Evolutionary conservation across 1,140 invertebrate genomes (phyloP), one percentile per base, ranked within the genome.

Genomic region (Zaprionus inermis): DNA sequence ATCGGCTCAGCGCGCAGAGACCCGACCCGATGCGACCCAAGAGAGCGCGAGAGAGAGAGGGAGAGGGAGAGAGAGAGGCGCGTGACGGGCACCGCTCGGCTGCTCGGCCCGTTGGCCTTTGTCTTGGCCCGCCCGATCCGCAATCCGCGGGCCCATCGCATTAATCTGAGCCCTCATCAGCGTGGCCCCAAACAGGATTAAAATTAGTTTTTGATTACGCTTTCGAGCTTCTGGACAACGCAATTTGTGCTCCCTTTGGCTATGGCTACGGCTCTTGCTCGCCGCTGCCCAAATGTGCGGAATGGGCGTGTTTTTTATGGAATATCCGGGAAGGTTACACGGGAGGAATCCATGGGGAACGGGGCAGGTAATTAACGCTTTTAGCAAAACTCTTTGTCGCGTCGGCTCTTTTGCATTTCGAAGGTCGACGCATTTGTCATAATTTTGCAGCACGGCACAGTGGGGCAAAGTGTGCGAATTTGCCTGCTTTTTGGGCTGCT

Each of bases 121-220:
- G 63, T 14, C 12, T 60, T 46, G 12, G 14, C 20, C 38, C 38
- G 6, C 38, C 22, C 44, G 10, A 46, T 59, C 64, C 44, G n/a
- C 22, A 72, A 46, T 59, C 64, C 44, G n/a, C 22, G 76, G 72
- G 60, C 75, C 56, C 72, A 49, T 68, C 68, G 78, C 64, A 77
- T 81, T 81, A 81, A 80, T 79, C 76, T 81, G 79, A 82, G 80
- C 79, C 79, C 79, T 82, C 79, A 82, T 82, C 79, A 82, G 71
- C 78, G 61, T 79, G 76, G 72, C 65, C 83, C 76, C 81, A 85
- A 90, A 90, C 85, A 88, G 90, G 90, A 91, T 91, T 91, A 91
- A 91, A 91, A 91, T 91, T 91, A 91, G 90, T 91, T 91, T 91
- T 91, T 91, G 90, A 91, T 91, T 91, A 91, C 91, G 90, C 90